A percentile compares a stretch with the other conserved stretches of the same genome.
These are phyloP conservation scores for Camelus dromedarius DNA, from an alignment of 2,113 vertebrate species.

Conservation along the genomic window DNA sequence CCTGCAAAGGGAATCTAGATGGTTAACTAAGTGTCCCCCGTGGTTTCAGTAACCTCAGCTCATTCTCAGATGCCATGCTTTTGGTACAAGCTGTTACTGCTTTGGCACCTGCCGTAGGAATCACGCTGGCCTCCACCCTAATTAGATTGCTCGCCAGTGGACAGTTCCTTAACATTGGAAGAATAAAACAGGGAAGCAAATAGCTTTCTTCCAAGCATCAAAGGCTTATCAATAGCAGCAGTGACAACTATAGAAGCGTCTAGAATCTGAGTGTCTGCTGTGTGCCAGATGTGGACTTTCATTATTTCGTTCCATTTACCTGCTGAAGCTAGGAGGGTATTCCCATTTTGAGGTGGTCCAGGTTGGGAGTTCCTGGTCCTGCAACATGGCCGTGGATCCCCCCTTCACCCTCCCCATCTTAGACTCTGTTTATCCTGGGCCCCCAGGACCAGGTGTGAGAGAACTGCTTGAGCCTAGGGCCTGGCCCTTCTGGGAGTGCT, in stretches of 20 bases:
- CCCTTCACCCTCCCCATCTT: background rate
- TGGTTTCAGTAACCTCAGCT: background rate
- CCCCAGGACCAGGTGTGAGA: background rate
- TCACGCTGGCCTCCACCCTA: too few species aligned
- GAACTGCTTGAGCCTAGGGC: background rate
- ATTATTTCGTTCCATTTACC: rapidly evolving
- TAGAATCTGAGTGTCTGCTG: background rate
- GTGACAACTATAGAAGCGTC: background rate
- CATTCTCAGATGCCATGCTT: background rate
- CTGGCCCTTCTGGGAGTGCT: background rate
- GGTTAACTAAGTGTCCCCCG: background rate
- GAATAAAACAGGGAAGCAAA: background rate
- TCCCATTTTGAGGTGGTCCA: background rate
- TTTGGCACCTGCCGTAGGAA: rapidly evolving
- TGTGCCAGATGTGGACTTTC: background rate
- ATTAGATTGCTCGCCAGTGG: too few species aligned
- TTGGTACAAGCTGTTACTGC: too few species aligned
- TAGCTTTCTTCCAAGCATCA: background rate
- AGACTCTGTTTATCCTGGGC: background rate
- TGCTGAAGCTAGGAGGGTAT: background rate
- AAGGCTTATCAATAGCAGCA: background rate
- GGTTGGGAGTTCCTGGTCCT: background rate
- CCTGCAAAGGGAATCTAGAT: background rate
- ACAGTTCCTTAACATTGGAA: background rate
- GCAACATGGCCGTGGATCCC: rapidly evolving